Percentiles rank a stretch among this genome's conserved stretches.
phyloP scores from a whole-genome alignment of 2,113 vertebrate genomes.

The Sialia sialis region DNA sequence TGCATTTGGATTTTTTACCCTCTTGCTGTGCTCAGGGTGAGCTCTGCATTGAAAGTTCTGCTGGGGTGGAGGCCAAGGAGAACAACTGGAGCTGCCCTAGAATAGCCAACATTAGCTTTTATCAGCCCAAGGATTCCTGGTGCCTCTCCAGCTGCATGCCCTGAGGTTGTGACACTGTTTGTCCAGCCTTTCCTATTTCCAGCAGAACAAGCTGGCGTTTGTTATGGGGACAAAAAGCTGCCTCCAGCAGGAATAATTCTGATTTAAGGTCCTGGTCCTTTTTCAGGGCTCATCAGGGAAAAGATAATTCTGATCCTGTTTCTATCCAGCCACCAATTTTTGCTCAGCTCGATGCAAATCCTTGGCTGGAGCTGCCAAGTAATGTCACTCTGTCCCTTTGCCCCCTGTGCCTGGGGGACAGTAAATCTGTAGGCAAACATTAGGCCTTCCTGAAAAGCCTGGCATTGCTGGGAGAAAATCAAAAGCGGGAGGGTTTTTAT shows the following conservation, averaged over 20 bases:
- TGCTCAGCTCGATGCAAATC: background rate
- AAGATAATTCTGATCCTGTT: background rate
- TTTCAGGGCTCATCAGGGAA: background rate
- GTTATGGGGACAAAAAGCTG: background rate
- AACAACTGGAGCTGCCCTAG: background rate
- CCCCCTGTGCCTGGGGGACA: background rate
- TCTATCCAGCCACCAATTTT: background rate
- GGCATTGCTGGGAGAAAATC: background rate
- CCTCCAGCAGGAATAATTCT: background rate
- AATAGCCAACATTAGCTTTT: background rate
- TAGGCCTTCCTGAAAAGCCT: conserved; percentile 54
- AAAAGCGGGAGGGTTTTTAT: conserved; percentile 52
- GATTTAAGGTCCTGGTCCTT: background rate
- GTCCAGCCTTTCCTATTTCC: background rate
- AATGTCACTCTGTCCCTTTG: background rate
- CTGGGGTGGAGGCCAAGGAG: background rate
- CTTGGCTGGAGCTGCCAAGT: background rate
- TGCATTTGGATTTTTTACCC: background rate
- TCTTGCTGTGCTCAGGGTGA: fast-evolving
- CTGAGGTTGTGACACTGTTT: background rate
- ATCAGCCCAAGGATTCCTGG: background rate
- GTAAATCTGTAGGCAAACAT: conserved; percentile 60
- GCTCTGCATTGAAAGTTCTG: background rate
- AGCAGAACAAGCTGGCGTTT: background rate
- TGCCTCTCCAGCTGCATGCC: background rate